Evolutionary conservation across 2,888 invertebrate species (phyloP).

Genomic region (Oligia strigilis): DNA sequence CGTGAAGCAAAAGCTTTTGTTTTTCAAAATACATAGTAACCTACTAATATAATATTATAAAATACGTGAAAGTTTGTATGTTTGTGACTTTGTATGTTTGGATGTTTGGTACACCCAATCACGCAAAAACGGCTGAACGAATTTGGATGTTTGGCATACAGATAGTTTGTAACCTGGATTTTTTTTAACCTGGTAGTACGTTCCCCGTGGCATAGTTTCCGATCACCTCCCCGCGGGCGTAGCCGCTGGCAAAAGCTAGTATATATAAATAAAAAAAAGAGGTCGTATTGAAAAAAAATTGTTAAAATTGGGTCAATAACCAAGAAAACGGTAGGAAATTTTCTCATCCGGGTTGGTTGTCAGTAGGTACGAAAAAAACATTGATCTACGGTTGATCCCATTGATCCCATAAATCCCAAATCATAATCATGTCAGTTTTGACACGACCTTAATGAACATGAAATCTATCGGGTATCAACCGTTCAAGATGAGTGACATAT

Average conservation of each 20-base stretch:
- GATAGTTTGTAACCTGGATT: not conserved
- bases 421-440: constrained; percentile 32
- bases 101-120: not conserved
- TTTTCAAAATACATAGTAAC: not conserved
- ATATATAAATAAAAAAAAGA: too few species aligned
- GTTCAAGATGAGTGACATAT: constrained; percentile 48
- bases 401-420: constrained; percentile 22
- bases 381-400: not conserved
- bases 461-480: constrained; percentile 39
- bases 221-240: not conserved
- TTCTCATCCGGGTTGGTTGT: not conserved
- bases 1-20: not conserved
- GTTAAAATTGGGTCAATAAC: not conserved
- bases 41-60: not conserved
- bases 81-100: not conserved
- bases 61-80: too few species aligned
- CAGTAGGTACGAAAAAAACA: constrained; percentile 7
- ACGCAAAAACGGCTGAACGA: too few species aligned
- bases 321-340: not conserved
- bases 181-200: not conserved
- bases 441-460: constrained; percentile 23
- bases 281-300: too few species aligned
- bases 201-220: not conserved
- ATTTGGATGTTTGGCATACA: not conserved
- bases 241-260: not conserved